These are phyloP conservation scores for Leptogaster cylindrica DNA, from an alignment of 2,888 invertebrate species.

Conservation along the genomic window DNA sequence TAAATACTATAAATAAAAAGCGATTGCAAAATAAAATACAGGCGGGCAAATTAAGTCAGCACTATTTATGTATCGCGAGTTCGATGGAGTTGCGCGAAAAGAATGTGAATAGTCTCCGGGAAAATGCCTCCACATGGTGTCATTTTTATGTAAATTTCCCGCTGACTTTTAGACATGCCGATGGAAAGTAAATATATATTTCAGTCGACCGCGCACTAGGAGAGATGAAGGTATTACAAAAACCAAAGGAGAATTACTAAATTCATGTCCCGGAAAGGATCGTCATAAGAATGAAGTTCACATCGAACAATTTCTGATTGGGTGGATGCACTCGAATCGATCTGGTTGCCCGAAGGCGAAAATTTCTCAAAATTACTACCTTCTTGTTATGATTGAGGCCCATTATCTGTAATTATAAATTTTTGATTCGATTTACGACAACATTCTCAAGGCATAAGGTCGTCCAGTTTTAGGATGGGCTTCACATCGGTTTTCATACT, in stretches of 20 bases:
- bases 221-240: neutral
- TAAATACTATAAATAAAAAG: slow-evolving; percentile 32
- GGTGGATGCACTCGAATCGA: slow-evolving; percentile 4
- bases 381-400: neutral
- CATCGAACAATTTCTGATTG: slow-evolving; percentile 17
- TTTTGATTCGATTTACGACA: slow-evolving; percentile 15
- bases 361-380: slow-evolving; percentile 22
- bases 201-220: neutral
- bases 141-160: slow-evolving; percentile 37
- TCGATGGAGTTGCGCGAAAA: slow-evolving; percentile 22
- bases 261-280: neutral
- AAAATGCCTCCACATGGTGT: slow-evolving; percentile 9
- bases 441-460: slow-evolving; percentile 9
- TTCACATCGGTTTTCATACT: neutral
- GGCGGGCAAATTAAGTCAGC: slow-evolving; percentile 30
- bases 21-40: slow-evolving; percentile 9
- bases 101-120: slow-evolving; percentile 33
- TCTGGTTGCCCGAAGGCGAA: neutral
- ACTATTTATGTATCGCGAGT: slow-evolving; percentile 34
- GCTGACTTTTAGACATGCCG: slow-evolving; percentile 7
- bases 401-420: slow-evolving; percentile 33
- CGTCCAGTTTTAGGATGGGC: neutral
- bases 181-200: slow-evolving; percentile 20
- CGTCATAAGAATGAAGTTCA: neutral
- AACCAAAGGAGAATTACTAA: neutral